Percentiles rank a stretch among this genome's conserved stretches.
phyloP scores from a whole-genome alignment of 2,888 invertebrate species.

The Germaria angustata region DNA sequence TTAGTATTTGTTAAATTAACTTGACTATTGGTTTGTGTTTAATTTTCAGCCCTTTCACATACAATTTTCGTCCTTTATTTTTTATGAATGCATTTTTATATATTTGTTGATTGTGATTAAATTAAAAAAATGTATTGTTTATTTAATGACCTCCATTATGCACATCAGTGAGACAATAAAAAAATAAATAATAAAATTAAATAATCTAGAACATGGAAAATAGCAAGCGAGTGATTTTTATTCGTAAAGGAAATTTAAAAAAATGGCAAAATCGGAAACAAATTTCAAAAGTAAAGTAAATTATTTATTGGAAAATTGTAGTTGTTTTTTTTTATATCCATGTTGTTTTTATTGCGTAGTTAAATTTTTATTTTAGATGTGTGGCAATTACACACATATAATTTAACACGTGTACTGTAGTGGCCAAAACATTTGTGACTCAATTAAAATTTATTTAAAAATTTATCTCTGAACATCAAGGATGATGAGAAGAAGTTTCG shows the following conservation, averaged over 20 bases:
- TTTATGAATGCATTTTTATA: constrained; percentile 25
- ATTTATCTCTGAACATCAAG: no score
- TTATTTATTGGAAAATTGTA: constrained; percentile 51
- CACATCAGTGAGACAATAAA: neutral
- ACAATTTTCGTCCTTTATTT: neutral
- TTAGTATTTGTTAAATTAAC: constrained; percentile 20
- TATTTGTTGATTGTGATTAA: constrained; percentile 39
- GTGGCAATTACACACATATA: neutral
- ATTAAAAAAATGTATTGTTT: constrained; percentile 51
- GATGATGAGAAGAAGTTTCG: no score
- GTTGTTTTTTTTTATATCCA: constrained; percentile 21
- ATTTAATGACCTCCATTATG: constrained; percentile 34
- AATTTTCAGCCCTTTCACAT: neutral
- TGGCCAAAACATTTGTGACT: no score
- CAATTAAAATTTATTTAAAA: no score
- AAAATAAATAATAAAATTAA: constrained; percentile 14
- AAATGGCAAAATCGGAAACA: neutral
- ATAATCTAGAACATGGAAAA: constrained; percentile 5
- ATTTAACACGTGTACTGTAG: no score
- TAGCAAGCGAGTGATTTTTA: neutral
- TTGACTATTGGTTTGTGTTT: constrained; percentile 12
- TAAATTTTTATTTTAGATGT: constrained; percentile 9
- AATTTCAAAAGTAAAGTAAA: constrained; percentile 37
- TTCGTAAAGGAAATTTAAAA: neutral
- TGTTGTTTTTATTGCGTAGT: constrained; percentile 22